Base-by-base conservation (phyloP, 2,797 vertebrate species). In the Hydrocynus forskahlii region DNA sequence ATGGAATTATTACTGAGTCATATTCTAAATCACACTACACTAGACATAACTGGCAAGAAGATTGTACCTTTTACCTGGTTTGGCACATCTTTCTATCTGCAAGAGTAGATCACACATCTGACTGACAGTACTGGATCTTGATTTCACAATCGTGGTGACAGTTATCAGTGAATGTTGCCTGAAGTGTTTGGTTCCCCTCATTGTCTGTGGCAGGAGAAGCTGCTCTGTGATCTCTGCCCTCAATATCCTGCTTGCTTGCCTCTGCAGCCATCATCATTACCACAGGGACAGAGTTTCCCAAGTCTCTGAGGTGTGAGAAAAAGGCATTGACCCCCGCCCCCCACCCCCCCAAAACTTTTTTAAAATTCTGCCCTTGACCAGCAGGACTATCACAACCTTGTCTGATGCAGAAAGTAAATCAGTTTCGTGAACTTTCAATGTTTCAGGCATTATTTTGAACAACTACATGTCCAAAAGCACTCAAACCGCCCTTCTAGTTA, bases 211-310 rank as follows among this genome's bases (percentile, higher is more conserved):
- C 14, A 21, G 17, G 67, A 57, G 48, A 12, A 38, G 55, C 63
- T 17, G 13, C 69, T 48, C 60, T 57, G 12, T 64, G 67, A 71
- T 76, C 68, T 59, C 68, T 82, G 68, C 38, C 54, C 63, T 77
- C 80, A 81, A 21, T 72, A 55, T 78, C 62, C 75, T 74, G 52
- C 69, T 73, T 25, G 25, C 52, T 62, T 67, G 52, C 55, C 52
- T 78, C 69, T 23, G 62, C 64, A 57, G 19, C 17, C 60, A 25
- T 74, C 81, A 72, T 60, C 69, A 59, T 78, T 82, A 78, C 50
- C 80, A 45, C 74, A 21, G 50, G 67, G 59, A 77, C 80, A 59
- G 13, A 80, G 62, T 48, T 66, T 35, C 48, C 7, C 13, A n/a
- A 69, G 59, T 16, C 52, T 75, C 75, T 74, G 40, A 29, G n/a